These are phyloP conservation scores for Brachypodius melanocephalos DNA, from an alignment of 2,113 vertebrate species.

Conservation along the genomic window DNA sequence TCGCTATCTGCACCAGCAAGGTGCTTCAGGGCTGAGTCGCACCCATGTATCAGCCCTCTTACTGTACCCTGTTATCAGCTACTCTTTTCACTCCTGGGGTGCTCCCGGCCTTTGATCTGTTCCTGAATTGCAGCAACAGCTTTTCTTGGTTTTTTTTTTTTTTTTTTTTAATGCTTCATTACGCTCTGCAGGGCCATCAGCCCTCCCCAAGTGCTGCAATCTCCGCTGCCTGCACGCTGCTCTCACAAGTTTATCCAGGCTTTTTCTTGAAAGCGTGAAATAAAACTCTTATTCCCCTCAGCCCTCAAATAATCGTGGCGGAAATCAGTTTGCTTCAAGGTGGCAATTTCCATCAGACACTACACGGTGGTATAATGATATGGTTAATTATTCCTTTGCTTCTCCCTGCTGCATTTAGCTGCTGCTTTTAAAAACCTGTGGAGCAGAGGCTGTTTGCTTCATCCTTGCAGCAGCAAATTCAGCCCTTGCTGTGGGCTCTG, in stretches of 20 bases:
- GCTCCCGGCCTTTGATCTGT: conserved; percentile 38
- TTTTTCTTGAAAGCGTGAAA: not conserved
- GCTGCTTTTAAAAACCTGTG: not conserved
- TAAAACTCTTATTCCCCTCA: not conserved
- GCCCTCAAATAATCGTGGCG: not conserved
- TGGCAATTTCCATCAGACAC: not conserved
- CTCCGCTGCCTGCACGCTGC: not conserved
- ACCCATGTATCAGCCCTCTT: not conserved
- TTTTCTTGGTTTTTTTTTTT: not conserved
- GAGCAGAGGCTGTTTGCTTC: not conserved
- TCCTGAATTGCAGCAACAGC: not conserved
- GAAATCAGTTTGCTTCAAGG: not conserved
- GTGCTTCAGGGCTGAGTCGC: not conserved
- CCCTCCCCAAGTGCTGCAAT: not conserved
- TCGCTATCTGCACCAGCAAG: not conserved
- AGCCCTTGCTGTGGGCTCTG: not conserved
- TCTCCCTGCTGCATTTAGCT: not conserved
- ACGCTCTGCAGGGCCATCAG: not conserved
- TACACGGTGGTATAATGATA: not conserved
- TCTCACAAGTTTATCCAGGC: not conserved
- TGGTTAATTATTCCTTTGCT: not conserved
- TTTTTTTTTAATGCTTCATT: not conserved
- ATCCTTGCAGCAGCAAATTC: not conserved
- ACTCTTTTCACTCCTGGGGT: not conserved
- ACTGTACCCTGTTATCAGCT: not conserved